Evolutionary conservation across 2,113 vertebrate species (phyloP), one percentile per base, ranked within the genome.

Genomic region (Galeopterus variegatus): DNA sequence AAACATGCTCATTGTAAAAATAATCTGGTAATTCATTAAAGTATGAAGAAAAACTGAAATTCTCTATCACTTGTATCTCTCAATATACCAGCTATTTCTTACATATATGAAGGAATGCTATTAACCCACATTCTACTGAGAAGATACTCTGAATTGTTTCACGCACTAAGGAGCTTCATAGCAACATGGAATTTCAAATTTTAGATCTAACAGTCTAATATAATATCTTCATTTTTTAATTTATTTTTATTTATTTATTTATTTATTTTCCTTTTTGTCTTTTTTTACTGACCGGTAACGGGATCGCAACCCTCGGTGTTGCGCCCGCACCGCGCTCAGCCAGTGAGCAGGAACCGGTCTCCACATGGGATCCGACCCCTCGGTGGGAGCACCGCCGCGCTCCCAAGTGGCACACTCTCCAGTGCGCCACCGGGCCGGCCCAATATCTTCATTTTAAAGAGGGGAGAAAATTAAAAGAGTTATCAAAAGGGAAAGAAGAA

Each of bases 171-270:
- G 24, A 70, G 58, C 31, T 80, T 82, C 64, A 67, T 0, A 48
- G 45, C 28, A 88, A 85, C 24, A 65, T 1, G 8, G 31, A 77
- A 92, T 88, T 91, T 69, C 70, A 86, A 82, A 52, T 36, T 79
- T 90, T 73, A 31, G 24, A 81, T 50, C 41, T 36, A 76, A 26
- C 21, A 65, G n/a, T 36, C 60, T 82, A 92, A 48, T 67, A 93
- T 54, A 92, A 48, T 67, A 93, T 54, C 41, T 93, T 86, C 67
- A 62, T 87, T 95, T 93, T 89, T n/a, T n/a, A n/a, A n/a, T n/a
- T n/a, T n/a, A n/a, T n/a, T n/a, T n/a, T n/a, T n/a, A n/a, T n/a
- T n/a, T n/a, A n/a, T n/a, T n/a, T n/a, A n/a, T n/a, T n/a, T n/a
- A n/a, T n/a, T n/a, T n/a, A n/a, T n/a, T n/a, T n/a, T n/a, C n/a